Evolutionary conservation across 2,888 invertebrate species (phyloP).

Genomic region (Hermaeophaga mercurialis): DNA sequence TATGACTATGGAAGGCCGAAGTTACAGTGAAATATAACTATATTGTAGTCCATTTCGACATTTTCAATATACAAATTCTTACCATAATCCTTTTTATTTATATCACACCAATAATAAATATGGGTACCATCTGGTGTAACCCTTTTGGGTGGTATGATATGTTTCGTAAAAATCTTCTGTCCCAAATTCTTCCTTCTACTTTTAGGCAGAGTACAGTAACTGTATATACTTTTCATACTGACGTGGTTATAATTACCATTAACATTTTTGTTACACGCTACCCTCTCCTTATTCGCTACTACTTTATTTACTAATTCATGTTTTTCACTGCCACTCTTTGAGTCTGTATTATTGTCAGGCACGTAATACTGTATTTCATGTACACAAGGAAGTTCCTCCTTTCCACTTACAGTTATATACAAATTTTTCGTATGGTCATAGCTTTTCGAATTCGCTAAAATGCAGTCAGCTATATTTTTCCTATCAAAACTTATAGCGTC

Average conservation of each 20-base stretch:
- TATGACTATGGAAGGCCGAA: too few relatives aligned
- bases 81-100: slow-evolving; percentile 68
- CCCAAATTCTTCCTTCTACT: slow-evolving; percentile 47
- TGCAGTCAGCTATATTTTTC: slow-evolving; percentile 46
- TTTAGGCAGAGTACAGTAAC: slow-evolving; percentile 63
- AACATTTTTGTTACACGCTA: slow-evolving; percentile 43
- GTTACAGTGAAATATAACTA: too few relatives aligned
- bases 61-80: slow-evolving; percentile 44
- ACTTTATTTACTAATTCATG: slow-evolving; percentile 17
- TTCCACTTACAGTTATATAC: slow-evolving; percentile 68
- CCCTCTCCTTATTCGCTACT: slow-evolving; percentile 21
- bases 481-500: slow-evolving; percentile 56
- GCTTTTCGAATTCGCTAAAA: slow-evolving; percentile 46
- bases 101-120: slow-evolving; percentile 87
- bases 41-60: too few relatives aligned
- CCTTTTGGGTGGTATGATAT: slow-evolving; percentile 70
- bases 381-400: slow-evolving; percentile 70
- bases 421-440: slow-evolving; percentile 56
- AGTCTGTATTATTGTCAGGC: slow-evolving; percentile 29
- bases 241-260: slow-evolving; percentile 55
- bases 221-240: slow-evolving; percentile 54
- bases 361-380: slow-evolving; percentile 53
- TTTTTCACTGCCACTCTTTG: slow-evolving; percentile 6
- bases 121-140: slow-evolving; percentile 83
- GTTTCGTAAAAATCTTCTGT: slow-evolving; percentile 42